phyloP scores from a whole-genome alignment of 2,888 invertebrate genomes.

The Chesias legatella region DNA sequence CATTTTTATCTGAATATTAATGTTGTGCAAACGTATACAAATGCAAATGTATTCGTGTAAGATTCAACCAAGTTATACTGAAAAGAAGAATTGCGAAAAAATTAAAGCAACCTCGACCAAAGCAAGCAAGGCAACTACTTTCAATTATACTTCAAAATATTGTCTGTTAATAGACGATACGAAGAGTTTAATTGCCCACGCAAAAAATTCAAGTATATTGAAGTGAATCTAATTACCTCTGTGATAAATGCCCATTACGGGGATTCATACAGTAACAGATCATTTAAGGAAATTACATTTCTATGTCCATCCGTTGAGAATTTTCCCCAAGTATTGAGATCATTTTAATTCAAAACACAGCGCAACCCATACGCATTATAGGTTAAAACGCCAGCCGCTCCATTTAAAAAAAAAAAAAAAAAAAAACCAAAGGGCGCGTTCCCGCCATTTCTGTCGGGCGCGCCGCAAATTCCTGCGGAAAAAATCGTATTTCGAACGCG shows the following conservation, averaged over 20 bases:
- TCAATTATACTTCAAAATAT: too few relatives aligned
- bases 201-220: too few relatives aligned
- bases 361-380: slow-evolving; percentile 77
- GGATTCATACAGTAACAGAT: slow-evolving; percentile 7
- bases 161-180: too few relatives aligned
- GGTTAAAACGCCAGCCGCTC: slow-evolving; percentile 77
- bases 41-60: too few relatives aligned
- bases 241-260: neutral
- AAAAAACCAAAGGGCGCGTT: slow-evolving; percentile 77
- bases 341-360: slow-evolving; percentile 78
- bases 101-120: too few relatives aligned
- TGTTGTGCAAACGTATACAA: too few relatives aligned
- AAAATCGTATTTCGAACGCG: slow-evolving; percentile 81
- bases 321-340: slow-evolving; percentile 35
- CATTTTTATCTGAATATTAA: too few relatives aligned
- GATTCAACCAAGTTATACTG: too few relatives aligned
- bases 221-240: too few relatives aligned
- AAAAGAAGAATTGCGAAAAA: too few relatives aligned
- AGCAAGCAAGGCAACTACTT: too few relatives aligned
- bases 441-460: slow-evolving; percentile 73
- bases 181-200: too few relatives aligned
- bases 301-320: slow-evolving; percentile 58
- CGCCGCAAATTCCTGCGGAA: slow-evolving; percentile 78
- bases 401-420: slow-evolving; percentile 75
- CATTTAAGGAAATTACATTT: slow-evolving; percentile 71